These are phyloP conservation scores for Pimephales promelas DNA, from an alignment of 2,113 vertebrate species.

Conservation along the genomic window DNA sequence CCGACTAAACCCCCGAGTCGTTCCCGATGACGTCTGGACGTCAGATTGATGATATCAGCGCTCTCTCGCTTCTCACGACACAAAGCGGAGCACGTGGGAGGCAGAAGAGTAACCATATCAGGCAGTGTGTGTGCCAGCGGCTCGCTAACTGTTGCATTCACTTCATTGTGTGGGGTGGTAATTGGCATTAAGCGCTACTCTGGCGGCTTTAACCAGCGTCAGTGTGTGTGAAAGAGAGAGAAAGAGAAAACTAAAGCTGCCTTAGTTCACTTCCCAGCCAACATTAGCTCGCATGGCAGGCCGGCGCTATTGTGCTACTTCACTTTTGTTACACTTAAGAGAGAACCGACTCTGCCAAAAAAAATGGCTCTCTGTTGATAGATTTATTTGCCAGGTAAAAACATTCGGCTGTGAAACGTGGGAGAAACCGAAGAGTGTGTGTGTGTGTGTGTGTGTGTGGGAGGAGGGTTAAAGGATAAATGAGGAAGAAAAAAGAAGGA, in stretches of 20 bases:
- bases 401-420: constrained; percentile 10
- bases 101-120: constrained; percentile 33
- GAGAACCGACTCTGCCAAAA: constrained; percentile 35
- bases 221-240: constrained; percentile 9
- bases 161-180: constrained; percentile 29
- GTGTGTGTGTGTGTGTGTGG: too few species aligned
- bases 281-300: constrained; percentile 21
- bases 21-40: neutral
- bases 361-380: constrained; percentile 40
- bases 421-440: constrained; percentile 31
- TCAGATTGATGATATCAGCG: constrained; percentile 12
- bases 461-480: constrained; percentile 45
- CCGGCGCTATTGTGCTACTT: constrained; percentile 25
- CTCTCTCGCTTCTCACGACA: neutral
- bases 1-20: neutral
- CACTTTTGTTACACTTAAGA: constrained; percentile 45
- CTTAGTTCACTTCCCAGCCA: constrained; percentile 38
- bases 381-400: constrained; percentile 50
- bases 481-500: constrained; percentile 22
- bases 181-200: constrained; percentile 42
- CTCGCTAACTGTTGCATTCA: constrained; percentile 36
- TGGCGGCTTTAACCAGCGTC: constrained; percentile 5
- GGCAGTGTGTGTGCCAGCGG: constrained; percentile 8
- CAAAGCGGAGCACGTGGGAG: constrained; percentile 15
- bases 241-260: constrained; percentile 28